Evolutionary conservation across 2,113 vertebrate species (phyloP).

Genomic region (Nothobranchius kuhntae): DNA sequence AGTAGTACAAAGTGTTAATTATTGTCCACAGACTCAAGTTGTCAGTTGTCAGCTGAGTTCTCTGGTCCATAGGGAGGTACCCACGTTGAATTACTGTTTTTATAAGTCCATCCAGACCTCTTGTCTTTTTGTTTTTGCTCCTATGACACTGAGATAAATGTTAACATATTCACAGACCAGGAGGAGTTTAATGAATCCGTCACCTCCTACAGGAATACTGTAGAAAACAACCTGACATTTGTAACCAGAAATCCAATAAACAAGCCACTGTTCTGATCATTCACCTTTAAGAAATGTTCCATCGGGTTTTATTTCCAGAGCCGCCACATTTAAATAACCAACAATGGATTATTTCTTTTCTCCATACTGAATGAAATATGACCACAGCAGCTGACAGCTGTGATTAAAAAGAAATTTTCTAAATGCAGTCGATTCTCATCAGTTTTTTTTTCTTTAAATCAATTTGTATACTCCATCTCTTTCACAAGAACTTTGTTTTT

Average conservation of each 20-base stretch:
- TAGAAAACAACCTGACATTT: neutral
- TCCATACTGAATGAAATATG: slow-evolving; percentile 11
- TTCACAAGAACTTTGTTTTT: neutral
- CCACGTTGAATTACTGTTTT: too few species aligned
- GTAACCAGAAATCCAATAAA: neutral
- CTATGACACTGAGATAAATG: neutral
- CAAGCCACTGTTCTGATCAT: neutral
- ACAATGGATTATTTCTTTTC: neutral
- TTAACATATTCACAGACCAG: neutral
- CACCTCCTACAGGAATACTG: neutral
- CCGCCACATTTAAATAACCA: too few species aligned
- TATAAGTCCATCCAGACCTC: neutral
- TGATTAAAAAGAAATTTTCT: neutral
- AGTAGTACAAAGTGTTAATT: too few species aligned
- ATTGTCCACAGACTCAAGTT: too few species aligned
- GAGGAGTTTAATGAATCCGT: neutral
- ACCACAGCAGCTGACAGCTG: neutral
- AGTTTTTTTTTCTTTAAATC: neutral
- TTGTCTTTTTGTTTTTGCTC: neutral
- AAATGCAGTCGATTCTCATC: neutral
- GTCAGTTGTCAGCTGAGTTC: too few species aligned
- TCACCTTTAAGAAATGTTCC: neutral
- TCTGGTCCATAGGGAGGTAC: neutral
- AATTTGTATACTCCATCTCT: neutral
- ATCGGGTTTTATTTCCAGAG: neutral